Conservation (phyloP, 2,888 invertebrate species). For the Catocala fraxini region DNA sequence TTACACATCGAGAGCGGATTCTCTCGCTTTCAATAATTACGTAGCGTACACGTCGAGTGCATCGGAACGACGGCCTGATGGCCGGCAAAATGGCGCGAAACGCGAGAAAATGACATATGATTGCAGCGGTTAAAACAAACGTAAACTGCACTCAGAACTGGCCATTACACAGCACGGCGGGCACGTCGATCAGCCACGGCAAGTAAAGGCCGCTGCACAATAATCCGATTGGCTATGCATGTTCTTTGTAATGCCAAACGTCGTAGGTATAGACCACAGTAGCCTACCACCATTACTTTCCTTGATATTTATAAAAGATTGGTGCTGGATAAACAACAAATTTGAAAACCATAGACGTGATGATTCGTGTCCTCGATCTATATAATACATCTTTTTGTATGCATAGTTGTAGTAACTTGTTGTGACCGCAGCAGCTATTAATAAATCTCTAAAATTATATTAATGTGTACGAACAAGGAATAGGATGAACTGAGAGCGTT, state of each 20-base stretch:
- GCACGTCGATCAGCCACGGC: slow-evolving; percentile 53
- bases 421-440: no score
- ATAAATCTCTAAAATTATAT: no score
- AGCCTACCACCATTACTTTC: neutral
- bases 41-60: slow-evolving; percentile 54
- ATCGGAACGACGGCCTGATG: slow-evolving; percentile 64
- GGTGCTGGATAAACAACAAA: no score
- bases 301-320: no score
- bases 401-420: no score
- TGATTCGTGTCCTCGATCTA: no score
- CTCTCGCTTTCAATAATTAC: slow-evolving; percentile 70
- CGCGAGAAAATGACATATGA: slow-evolving; percentile 78
- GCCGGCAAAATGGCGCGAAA: slow-evolving; percentile 73
- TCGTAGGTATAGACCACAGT: neutral
- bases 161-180: slow-evolving; percentile 57
- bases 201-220: slow-evolving; percentile 44
- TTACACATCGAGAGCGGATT: slow-evolving; percentile 46
- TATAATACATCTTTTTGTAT: no score
- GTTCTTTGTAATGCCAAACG: slow-evolving; percentile 22
- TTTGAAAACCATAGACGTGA: no score
- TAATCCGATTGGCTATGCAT: slow-evolving; percentile 49
- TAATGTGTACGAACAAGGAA: no score
- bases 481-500: no score
- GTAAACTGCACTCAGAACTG: slow-evolving; percentile 63
- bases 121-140: slow-evolving; percentile 78